Evolutionary conservation across 1,140 invertebrate genomes (phyloP).

Genomic region (Colletes latitarsis): DNA sequence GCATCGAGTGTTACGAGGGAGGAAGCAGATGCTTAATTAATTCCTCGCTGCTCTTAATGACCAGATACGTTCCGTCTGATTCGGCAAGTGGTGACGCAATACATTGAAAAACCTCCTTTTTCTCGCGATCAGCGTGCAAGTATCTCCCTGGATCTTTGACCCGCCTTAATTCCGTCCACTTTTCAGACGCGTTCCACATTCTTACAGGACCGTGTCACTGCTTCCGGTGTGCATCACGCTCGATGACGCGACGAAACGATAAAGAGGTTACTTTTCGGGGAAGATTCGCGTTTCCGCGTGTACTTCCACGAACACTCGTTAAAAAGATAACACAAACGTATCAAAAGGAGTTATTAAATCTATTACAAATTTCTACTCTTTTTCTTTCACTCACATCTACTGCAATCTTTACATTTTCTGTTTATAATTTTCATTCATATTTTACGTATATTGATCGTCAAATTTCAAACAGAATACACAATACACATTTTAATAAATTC

Average conservation of each 20-base stretch:
- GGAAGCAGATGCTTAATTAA: constrained; percentile 49
- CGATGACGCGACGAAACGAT: background rate
- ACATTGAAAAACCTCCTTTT: constrained; percentile 30
- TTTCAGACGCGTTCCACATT: constrained; percentile 39
- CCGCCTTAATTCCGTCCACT: constrained; percentile 44
- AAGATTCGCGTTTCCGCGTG: no score
- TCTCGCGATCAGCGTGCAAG: constrained; percentile 16
- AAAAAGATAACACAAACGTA: no score
- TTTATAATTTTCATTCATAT: no score
- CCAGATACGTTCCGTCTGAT: constrained; percentile 20
- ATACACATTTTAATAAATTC: no score
- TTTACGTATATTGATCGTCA: no score
- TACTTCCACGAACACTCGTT: background rate
- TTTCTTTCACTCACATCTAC: background rate
- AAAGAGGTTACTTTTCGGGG: background rate
- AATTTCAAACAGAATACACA: no score
- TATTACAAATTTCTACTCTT: no score
- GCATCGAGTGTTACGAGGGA: constrained; percentile 7
- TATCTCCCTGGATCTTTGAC: constrained; percentile 56
- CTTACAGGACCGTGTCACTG: constrained; percentile 24
- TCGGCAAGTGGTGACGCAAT: constrained; percentile 36
- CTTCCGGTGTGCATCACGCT: constrained; percentile 30
- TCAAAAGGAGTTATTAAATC: no score
- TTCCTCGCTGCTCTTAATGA: constrained; percentile 24
- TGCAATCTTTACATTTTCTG: no score